Evolutionary conservation across 2,797 vertebrate genomes (phyloP), one percentile per base, ranked within the genome.

Genomic region (Oryzias sinensis): DNA sequence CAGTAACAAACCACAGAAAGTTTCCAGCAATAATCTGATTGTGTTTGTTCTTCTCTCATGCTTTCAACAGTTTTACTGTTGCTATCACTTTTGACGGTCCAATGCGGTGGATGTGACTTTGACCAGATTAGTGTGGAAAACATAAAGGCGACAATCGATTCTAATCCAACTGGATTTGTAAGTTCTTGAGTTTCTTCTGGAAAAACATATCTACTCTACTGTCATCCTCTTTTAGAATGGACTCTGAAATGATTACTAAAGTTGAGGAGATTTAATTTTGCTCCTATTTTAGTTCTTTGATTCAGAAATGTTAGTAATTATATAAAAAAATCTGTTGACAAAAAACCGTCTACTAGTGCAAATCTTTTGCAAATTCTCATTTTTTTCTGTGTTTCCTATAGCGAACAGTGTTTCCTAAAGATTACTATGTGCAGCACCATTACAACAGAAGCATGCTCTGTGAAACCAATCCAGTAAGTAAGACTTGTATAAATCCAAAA

Each of bases 321-420:
- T 11, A 37, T 11, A 13, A 37, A 37, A 11, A 22, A 22, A 22
- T 22, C 33, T 27, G 1, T 27, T 6, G 27, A 27, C 27, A 27
- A 27, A 27, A 22, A 7, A 5, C 5, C 0, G 5, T 6, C 5
- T 27, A 7, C 0, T 3, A 43, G 22, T 16, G 11, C 13, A 16
- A 29, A 46, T 20, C 13, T 5, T 14, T 5, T 16, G 8, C 9
- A 11, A 24, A 46, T 20, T 20, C 7, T n/a, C 6, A 16, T 6
- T 14, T 11, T 15, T 53, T 48, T 61, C 60, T 54, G 25, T 20
- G 15, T 67, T 43, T 64, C 46, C 6, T 57, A 67, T 71, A 93
- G 92, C 79, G 84, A 52, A 61, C 77, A 49, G 90, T 91, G 11
- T 93, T 93, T 79, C 92, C 92, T 11, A 90, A 82, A 69, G 74